Base-by-base conservation (phyloP, 2,888 invertebrate genomes). In the Phengaris arion region DNA sequence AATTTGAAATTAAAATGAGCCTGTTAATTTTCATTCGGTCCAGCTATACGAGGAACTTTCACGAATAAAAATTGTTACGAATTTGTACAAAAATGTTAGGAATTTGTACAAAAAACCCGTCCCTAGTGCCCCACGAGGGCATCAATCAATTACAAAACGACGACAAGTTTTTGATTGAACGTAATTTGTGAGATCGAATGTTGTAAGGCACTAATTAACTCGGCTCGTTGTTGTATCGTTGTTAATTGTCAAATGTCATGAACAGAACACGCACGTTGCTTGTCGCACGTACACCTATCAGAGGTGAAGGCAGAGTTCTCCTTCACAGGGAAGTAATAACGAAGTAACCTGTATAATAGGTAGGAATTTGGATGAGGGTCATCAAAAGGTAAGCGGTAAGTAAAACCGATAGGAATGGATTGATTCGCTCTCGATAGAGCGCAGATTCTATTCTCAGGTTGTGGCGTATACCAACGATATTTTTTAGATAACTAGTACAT, bases 121-220 rank as follows among this genome's bases (percentile, higher is more conserved):
- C n/a, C 46, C 15, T 15, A 13, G 54, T 4, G 48, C 15, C 48
- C 70, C 70, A 75, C 70, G 57, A 75, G 75, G 57, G n/a, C 75
- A 75, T 75, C 75, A 57, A 70, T 75, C 75, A 75, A 74, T 74
- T 74, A 70, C 22, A 52, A 57, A 48, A 55, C 70, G 68, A 13
- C 35, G 57, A 75, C 70, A 75, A 75, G 75, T 75, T 75, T 69
- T 46, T 75, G 75, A 75, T 75, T 75, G 57, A 48, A 13, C 54
- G 54, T 75, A 57, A 69, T 48, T 75, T 70, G 55, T 57, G 70
- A 48, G 57, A 69, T 54, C n/a, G 48, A 59, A 59, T 55, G 22
- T 57, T 48, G 59, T 22, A 59, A 59, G 22, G 22, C 10, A 22
- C 59, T 59, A 57, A 57, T 57, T 57, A 15, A 8, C 57, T 15